Base-by-base conservation (phyloP, 2,113 vertebrate genomes). In the Rhinolophus sinicus region DNA sequence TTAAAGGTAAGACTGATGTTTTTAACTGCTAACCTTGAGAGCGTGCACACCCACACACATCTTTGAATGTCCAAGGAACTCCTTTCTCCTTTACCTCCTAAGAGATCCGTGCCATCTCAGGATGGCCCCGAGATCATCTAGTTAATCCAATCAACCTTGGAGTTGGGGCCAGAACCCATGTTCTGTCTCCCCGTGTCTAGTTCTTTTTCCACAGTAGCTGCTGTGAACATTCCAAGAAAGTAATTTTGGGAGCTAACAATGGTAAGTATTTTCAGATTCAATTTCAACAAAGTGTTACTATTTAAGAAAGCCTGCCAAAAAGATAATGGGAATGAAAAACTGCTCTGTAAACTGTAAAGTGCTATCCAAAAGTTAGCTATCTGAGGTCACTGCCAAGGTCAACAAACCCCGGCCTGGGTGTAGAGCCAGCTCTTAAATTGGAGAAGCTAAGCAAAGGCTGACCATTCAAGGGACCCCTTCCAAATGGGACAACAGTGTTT, bases 291-390 rank as follows among this genome's bases (percentile, higher is more conserved):
- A 95, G 88, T 86, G 89, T 96, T 95, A 35, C 81, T 38, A 76
- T 91, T 93, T 92, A 72, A 85, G 77, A 88, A 96, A 83, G 92
- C 30, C 73, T 94, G 96, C 97, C 95, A 96, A 89, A 93, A 96
- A 95, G 97, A 97, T 97, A 95, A 97, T 80, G 92, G 89, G 89
- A 80, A 90, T 72, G 52, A 64, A 85, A 90, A 88, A 50, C 52
- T 33, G 47, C 86, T 90, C 73, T 83, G 50, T 89, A 95, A 96
- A 92, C 83, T 84, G 76, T 90, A 24, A 96, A 96, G 97, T 60
- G 93, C 73, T 96, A 90, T 58, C 73, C 86, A 96, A 93, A 94
- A 80, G 84, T 93, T 94, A 89, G 93, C 75, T 26, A 60, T 93
- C 58, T 52, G 67, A 86, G 82, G 62, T 65, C 88, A 94, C 64